Evolutionary conservation across 2,113 vertebrate genomes (phyloP).

Genomic region (Callionymus lyra): DNA sequence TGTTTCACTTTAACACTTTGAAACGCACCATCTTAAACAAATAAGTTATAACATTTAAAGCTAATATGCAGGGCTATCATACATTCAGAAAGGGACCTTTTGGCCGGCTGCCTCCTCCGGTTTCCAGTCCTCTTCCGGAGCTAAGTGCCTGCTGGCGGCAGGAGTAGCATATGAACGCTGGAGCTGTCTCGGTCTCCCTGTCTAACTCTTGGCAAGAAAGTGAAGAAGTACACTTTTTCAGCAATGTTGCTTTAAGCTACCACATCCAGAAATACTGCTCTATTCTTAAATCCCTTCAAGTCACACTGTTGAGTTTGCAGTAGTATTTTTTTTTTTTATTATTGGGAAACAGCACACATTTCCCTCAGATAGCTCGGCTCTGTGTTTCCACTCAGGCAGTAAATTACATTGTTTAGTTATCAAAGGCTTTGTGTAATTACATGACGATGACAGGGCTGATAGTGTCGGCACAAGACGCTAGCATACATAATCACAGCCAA

Average conservation of each 20-base stretch:
- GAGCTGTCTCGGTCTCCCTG: background rate
- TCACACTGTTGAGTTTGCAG: slow-evolving; percentile 5
- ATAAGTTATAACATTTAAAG: background rate
- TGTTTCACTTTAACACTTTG: background rate
- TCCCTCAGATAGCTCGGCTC: slow-evolving; percentile 16
- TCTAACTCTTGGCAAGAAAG: background rate
- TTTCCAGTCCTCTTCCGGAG: background rate
- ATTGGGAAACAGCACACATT: slow-evolving; percentile 1
- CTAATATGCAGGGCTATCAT: background rate
- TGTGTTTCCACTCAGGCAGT: slow-evolving; percentile 49
- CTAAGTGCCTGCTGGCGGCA: background rate
- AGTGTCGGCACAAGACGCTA: slow-evolving; percentile 46
- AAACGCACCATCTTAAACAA: background rate
- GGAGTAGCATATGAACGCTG: background rate
- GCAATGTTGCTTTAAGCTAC: slow-evolving; percentile 2
- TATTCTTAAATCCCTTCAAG: slow-evolving; percentile 10
- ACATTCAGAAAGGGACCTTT: background rate
- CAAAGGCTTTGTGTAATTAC: slow-evolving; percentile 61
- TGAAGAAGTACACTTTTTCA: background rate
- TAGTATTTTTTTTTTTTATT: slow-evolving; percentile 19
- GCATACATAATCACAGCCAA: slow-evolving; percentile 59
- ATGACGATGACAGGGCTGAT: slow-evolving; percentile 57
- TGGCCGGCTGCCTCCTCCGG: background rate
- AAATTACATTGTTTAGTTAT: slow-evolving; percentile 65
- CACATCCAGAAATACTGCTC: background rate